Evolutionary conservation across 2,797 vertebrate genomes (phyloP).

Genomic region (Dipus sagitta): DNA sequence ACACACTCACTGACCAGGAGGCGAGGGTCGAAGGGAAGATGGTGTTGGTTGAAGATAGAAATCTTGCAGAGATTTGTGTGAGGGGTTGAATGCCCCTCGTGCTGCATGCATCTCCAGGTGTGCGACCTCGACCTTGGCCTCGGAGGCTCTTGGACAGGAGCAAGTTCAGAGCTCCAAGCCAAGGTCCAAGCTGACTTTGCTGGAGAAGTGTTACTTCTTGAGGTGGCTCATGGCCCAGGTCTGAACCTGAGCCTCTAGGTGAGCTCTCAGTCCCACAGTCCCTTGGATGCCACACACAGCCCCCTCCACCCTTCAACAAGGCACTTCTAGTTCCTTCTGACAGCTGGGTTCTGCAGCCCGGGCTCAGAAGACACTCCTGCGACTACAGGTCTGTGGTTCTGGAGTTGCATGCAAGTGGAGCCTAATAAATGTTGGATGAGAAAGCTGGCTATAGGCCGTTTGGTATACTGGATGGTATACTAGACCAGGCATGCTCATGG

Average conservation of each 20-base stretch:
- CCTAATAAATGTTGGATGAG: background rate
- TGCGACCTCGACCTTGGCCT: no score
- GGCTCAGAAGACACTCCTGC: background rate
- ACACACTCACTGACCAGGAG: no score
- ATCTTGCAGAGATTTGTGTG: no score
- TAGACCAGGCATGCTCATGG: background rate
- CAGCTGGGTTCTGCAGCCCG: background rate
- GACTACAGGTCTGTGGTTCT: background rate
- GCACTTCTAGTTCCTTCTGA: background rate
- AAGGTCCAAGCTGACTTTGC: background rate
- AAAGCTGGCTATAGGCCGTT: background rate
- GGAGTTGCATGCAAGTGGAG: background rate
- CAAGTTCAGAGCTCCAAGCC: background rate
- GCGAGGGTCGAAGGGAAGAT: background rate
- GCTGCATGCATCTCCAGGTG: fast-evolving
- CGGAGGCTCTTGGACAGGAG: background rate
- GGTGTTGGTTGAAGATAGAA: background rate
- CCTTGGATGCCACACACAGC: background rate
- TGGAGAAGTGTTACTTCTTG: background rate
- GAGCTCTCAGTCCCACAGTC: no score
- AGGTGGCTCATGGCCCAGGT: fast-evolving
- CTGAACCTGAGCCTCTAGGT: background rate
- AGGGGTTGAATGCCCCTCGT: no score
- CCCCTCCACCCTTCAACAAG: background rate
- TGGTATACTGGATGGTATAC: no score